A percentile compares a stretch with the other conserved stretches of the same genome.
Conservation (phyloP, 2,113 vertebrate species). For the Dolichotis patagonum region DNA sequence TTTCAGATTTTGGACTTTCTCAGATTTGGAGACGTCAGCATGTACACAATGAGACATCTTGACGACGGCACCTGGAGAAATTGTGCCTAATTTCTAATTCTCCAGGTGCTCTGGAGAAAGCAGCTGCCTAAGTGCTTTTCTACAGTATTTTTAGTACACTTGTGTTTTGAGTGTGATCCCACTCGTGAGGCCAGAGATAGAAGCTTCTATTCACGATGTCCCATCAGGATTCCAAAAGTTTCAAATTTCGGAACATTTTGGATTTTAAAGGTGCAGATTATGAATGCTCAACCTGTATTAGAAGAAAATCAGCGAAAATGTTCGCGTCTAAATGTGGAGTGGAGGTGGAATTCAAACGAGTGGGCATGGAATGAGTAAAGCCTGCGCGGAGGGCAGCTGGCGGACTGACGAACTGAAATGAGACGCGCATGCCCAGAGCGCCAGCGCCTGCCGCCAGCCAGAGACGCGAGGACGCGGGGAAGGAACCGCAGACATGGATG, state of each 20-base stretch:
- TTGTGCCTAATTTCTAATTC: no score
- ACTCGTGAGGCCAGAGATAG: background rate
- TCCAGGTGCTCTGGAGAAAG: no score
- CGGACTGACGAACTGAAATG: no score
- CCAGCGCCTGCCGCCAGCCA: no score
- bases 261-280: background rate
- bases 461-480: no score
- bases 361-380: no score
- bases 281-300: no score
- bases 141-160: background rate
- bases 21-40: background rate
- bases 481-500: no score
- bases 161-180: background rate
- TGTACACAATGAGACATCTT: background rate
- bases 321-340: background rate
- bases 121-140: no score
- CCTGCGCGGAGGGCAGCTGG: no score
- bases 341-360: no score
- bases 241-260: background rate
- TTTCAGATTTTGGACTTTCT: background rate
- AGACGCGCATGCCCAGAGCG: no score
- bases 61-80: background rate
- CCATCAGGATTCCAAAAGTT: background rate
- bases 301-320: background rate
- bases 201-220: background rate